Conservation (phyloP, 2,797 vertebrate genomes). For the Hipposideros larvatus region DNA sequence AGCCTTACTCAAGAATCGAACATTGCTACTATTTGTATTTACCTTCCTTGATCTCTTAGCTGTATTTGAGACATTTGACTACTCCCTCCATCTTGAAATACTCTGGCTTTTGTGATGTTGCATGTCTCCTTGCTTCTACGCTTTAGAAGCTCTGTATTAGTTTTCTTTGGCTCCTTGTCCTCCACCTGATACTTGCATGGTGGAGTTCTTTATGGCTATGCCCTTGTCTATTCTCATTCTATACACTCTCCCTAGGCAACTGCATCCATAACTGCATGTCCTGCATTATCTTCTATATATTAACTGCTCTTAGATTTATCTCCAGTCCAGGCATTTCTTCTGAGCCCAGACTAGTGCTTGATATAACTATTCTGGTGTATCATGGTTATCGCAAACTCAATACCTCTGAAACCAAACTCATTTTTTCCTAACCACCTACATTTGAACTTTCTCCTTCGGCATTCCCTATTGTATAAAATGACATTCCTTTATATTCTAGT, state of each 20-base stretch:
- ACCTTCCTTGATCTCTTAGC: background rate
- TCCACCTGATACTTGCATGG: background rate
- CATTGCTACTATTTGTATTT: background rate
- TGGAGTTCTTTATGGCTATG: background rate
- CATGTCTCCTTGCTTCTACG: background rate
- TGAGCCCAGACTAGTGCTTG: background rate
- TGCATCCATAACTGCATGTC: background rate
- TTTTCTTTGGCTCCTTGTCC: background rate
- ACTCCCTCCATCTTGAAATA: background rate
- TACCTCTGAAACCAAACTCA: background rate
- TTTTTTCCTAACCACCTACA: background rate
- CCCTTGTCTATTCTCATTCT: background rate
- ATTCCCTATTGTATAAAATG: background rate
- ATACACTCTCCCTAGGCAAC: background rate
- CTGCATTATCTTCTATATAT: background rate
- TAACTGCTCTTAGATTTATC: background rate
- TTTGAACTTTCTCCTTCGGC: background rate
- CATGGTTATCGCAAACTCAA: background rate
- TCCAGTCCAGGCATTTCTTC: slow-evolving; percentile 13
- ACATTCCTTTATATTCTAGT: background rate
- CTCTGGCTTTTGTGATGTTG: background rate
- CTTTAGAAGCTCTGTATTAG: background rate
- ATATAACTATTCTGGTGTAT: background rate
- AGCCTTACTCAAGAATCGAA: background rate
- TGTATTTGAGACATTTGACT: background rate